Conservation (phyloP, 1,140 invertebrate genomes). For the Drosophila varians region DNA sequence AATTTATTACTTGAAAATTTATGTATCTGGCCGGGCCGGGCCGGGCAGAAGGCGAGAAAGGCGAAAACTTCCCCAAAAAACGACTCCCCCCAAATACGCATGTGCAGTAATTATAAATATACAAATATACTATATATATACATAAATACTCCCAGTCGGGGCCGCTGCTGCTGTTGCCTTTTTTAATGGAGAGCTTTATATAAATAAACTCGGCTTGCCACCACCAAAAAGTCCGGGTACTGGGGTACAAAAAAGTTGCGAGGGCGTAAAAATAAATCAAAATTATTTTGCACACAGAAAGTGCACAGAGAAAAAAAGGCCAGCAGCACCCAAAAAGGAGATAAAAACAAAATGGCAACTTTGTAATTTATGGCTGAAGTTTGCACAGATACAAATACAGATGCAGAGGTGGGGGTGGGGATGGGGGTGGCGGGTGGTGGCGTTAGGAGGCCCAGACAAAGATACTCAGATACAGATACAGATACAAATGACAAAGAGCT, state of each 20-base stretch:
- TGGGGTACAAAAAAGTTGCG: conserved; percentile 16
- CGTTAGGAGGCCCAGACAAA: conserved; percentile 25
- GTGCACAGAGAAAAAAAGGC: conserved; percentile 27
- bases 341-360: conserved; percentile 82
- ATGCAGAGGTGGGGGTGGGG: background rate
- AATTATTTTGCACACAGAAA: conserved; percentile 82
- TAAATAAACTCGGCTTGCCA: conserved; percentile 73
- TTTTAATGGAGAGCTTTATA: conserved; percentile 81
- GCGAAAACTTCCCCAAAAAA: conserved; percentile 68
- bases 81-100: conserved; percentile 62
- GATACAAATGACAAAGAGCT: conserved; percentile 65
- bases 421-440: background rate
- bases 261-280: conserved; percentile 71
- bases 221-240: conserved; percentile 29
- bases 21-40: conserved; percentile 54
- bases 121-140: conserved; percentile 80
- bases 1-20: conserved; percentile 82
- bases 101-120: conserved; percentile 83
- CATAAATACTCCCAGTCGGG: conserved; percentile 65
- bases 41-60: background rate
- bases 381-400: conserved; percentile 59
- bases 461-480: conserved; percentile 53
- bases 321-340: conserved; percentile 48
- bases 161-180: conserved; percentile 52
- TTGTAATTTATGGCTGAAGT: conserved; percentile 81